Conservation (phyloP, 2,113 vertebrate genomes). For the Psilopsiagon aurifrons region DNA sequence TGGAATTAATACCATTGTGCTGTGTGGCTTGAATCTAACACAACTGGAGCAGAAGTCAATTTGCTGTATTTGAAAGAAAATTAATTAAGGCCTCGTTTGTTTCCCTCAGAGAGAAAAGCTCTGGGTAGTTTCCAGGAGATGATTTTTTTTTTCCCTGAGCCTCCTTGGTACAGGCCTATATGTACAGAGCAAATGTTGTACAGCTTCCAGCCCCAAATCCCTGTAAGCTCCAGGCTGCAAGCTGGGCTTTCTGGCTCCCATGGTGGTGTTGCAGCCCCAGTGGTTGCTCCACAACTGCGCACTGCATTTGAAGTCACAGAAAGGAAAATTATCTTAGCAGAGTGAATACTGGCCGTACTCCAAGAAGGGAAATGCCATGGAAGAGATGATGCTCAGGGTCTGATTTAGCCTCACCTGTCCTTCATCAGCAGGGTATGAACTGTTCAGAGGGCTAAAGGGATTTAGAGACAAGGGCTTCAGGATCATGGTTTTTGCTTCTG, state of each 20-base stretch:
- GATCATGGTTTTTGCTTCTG: not conserved
- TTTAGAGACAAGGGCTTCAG: not conserved
- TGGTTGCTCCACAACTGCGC: not conserved
- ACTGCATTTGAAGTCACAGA: not conserved
- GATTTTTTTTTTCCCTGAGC: not conserved
- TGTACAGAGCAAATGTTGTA: not conserved
- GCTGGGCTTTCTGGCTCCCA: not conserved
- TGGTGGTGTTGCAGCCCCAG: not conserved
- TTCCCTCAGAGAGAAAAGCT: slow-evolving; percentile 52
- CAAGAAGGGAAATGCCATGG: not conserved
- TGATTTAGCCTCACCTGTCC: not conserved
- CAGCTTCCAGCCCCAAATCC: not conserved
- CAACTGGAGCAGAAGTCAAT: slow-evolving; percentile 67
- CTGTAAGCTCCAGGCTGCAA: not conserved
- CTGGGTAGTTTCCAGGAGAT: slow-evolving; percentile 49
- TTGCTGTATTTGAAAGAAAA: slow-evolving; percentile 67
- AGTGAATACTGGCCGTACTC: not conserved
- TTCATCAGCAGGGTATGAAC: not conserved
- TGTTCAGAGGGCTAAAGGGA: not conserved
- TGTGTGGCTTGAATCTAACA: slow-evolving; percentile 52
- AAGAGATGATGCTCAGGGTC: not conserved
- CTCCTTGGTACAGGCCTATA: not conserved
- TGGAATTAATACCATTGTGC: slow-evolving; percentile 51
- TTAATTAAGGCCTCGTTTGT: slow-evolving; percentile 60
- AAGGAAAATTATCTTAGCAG: not conserved